These are phyloP conservation scores for Drosophila pseudoobscura DNA, from an alignment of 1,140 invertebrate genomes.

Conservation along the genomic window DNA sequence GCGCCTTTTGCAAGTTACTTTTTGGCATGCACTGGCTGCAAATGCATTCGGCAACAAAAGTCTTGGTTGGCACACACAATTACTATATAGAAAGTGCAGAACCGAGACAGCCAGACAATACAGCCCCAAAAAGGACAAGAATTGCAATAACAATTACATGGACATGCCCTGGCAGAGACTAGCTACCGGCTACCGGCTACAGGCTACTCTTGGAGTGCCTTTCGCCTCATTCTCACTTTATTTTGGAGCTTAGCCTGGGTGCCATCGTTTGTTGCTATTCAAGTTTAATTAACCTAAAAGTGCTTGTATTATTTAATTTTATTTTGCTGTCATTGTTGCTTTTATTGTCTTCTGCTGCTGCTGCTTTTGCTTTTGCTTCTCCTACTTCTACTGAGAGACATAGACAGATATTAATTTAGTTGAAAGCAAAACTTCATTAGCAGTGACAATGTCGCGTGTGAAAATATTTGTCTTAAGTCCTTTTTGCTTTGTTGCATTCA, in stretches of 20 bases:
- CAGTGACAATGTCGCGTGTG: slow-evolving; percentile 75
- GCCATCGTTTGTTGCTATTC: slow-evolving; percentile 70
- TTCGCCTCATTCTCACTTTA: slow-evolving; percentile 40
- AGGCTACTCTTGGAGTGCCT: slow-evolving; percentile 22
- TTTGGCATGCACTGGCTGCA: slow-evolving; percentile 53
- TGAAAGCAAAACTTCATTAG: slow-evolving; percentile 80
- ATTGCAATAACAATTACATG: slow-evolving; percentile 78
- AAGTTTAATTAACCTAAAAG: slow-evolving; percentile 81
- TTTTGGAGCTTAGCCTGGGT: slow-evolving; percentile 59
- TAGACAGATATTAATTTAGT: slow-evolving; percentile 68
- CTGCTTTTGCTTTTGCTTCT: slow-evolving; percentile 4
- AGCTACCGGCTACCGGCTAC: not conserved
- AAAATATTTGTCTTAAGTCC: slow-evolving; percentile 75
- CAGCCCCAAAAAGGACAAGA: slow-evolving; percentile 63
- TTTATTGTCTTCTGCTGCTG: slow-evolving; percentile 4
- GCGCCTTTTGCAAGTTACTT: slow-evolving; percentile 13
- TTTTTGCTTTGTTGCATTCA: slow-evolving; percentile 61
- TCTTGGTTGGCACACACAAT: slow-evolving; percentile 57
- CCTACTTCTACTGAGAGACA: slow-evolving; percentile 3
- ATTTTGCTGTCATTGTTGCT: slow-evolving; percentile 61
- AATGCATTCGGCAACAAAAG: slow-evolving; percentile 57
- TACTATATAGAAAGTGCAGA: slow-evolving; percentile 70
- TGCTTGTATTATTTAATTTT: slow-evolving; percentile 81
- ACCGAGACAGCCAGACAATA: slow-evolving; percentile 55
- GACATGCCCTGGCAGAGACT: slow-evolving; percentile 42